Evolutionary conservation across 2,888 invertebrate species (phyloP), one percentile per base, ranked within the genome.

Genomic region (Zele albiditarsus): DNA sequence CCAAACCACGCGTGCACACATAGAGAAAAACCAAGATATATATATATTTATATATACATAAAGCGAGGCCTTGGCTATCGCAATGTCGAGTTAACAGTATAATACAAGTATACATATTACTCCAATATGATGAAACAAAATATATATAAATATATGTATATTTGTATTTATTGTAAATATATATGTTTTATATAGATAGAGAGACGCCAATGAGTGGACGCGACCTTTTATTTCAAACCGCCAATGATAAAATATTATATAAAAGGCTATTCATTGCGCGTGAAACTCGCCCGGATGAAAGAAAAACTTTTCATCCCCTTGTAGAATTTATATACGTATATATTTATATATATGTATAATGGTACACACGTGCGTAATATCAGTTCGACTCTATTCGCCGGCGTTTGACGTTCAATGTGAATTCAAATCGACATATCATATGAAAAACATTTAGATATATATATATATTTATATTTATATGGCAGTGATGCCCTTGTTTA

Each of bases 221-320:
- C 49, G 67, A 67, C 75, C 77, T 79, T 81, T 81, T 81, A 82
- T 82, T 81, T 79, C 77, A 75, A 76, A 68, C 74, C 66, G 67
- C 78, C 77, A 76, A 78, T 80, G 80, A 80, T 80, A 80, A 80
- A 81, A 81, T 81, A 81, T 79, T 76, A 84, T 84, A 83, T 84
- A 83, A 83, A 85, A 84, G 82, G 79, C 82, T 82, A 82, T 83
- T 84, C 84, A 83, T 83, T 85, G 81, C 77, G 72, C 74, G 78
- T 72, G 72, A 28, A 53, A 67, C 70, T 69, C 71, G 62, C 73
- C 1, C 20, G 20, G 38, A 63, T 63, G 60, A 28, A 60, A 60
- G 25, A 25, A 60, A 60, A 8, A 60, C 27, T 28, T 28, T 60
- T 60, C 27, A 5, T 25, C 25, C 57, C 28, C 28, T 16, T 16